Conservation (phyloP, 2,888 invertebrate genomes). For the Cremastobaeus sp. region DNA sequence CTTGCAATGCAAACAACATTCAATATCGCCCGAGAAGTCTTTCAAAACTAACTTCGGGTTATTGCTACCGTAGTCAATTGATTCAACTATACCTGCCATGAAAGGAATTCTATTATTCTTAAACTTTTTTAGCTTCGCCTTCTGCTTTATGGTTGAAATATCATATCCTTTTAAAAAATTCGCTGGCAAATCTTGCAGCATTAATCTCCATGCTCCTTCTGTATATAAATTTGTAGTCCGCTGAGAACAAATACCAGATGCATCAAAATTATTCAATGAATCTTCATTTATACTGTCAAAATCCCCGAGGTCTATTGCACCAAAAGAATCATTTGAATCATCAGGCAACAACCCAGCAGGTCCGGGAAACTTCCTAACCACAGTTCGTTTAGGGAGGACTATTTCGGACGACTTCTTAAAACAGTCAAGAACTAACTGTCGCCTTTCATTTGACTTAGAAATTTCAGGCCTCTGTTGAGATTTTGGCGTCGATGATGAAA, state of each 20-base stretch:
- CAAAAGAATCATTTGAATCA: conserved; percentile 51
- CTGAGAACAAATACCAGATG: conserved; percentile 67
- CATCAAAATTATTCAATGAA: conserved; percentile 45
- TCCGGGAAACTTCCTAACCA: conserved; percentile 78
- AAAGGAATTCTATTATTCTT: conserved; percentile 70
- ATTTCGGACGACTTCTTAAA: conserved; percentile 38
- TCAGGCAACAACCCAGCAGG: conserved; percentile 79
- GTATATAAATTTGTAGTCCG: conserved; percentile 71
- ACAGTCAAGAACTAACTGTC: conserved; percentile 17
- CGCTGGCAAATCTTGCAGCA: conserved; percentile 71
- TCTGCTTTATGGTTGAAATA: conserved; percentile 70
- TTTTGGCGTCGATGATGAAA: conserved; percentile 4
- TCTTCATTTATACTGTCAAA: conserved; percentile 33
- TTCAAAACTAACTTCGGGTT: conserved; percentile 75
- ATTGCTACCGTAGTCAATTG: conserved; percentile 72
- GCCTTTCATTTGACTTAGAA: conserved; percentile 13
- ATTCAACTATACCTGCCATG: conserved; percentile 73
- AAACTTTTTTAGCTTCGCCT: conserved; percentile 61
- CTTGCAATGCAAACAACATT: conserved; percentile 77
- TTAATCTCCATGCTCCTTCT: conserved; percentile 73
- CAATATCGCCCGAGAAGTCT: conserved; percentile 77
- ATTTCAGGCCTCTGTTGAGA: background rate
- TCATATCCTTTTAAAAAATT: conserved; percentile 69
- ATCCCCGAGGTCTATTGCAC: conserved; percentile 25
- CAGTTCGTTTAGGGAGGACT: conserved; percentile 52